Evolutionary conservation across 2,113 vertebrate species (phyloP).

Genomic region (Upupa epops): DNA sequence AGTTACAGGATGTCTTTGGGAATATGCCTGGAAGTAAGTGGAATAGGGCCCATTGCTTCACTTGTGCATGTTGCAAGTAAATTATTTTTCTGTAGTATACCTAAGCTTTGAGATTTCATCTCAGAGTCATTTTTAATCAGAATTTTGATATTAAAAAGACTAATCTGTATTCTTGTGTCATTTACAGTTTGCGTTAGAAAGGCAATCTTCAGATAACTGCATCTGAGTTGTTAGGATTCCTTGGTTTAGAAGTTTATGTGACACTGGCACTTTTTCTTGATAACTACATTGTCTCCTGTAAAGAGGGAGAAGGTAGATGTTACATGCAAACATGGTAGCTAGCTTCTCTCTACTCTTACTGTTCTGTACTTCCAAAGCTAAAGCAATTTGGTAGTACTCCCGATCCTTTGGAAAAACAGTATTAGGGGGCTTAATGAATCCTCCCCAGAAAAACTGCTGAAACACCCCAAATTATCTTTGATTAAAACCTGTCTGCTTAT

Average conservation of each 20-base stretch:
- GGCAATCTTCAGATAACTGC: neutral
- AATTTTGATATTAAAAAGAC: neutral
- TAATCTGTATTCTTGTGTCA: neutral
- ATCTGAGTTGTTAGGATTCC: neutral
- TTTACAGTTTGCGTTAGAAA: neutral
- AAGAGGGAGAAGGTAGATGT: neutral
- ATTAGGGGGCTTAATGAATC: neutral
- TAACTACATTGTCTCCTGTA: neutral
- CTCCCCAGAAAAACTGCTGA: neutral
- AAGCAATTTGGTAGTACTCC: neutral
- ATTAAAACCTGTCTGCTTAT: neutral
- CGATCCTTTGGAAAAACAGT: neutral
- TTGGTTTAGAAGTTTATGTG: neutral
- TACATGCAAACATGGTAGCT: neutral
- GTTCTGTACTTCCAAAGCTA: neutral
- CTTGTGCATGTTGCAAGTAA: neutral
- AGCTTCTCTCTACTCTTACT: neutral
- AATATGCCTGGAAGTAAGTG: slow-evolving; percentile 15
- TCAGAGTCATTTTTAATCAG: neutral
- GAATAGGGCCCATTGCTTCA: neutral
- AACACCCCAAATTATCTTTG: neutral
- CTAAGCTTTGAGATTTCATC: neutral
- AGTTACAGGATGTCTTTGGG: slow-evolving; percentile 29
- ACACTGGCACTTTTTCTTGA: neutral
- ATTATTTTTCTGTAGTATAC: neutral